Evolutionary conservation across 1,140 invertebrate genomes (phyloP).

Genomic region (Lysiphlebus fabarum): DNA sequence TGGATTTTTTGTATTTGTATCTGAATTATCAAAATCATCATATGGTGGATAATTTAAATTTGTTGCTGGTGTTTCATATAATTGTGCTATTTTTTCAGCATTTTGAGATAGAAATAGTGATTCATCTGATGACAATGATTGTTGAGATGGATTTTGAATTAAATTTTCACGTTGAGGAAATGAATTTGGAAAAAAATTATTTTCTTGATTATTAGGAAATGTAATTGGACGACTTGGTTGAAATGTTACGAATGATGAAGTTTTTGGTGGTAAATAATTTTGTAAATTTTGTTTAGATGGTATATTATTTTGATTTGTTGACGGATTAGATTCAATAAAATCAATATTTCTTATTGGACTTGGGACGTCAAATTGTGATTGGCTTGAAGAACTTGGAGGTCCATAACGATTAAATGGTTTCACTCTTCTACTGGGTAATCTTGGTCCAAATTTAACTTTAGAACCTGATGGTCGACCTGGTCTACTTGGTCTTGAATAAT

Average conservation of each 20-base stretch:
- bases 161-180: conserved; percentile 31
- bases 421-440: conserved; percentile 28
- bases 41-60: conserved; percentile 44
- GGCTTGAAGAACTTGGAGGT: conserved; percentile 26
- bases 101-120: conserved; percentile 46
- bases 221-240: conserved; percentile 15
- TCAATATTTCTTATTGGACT: conserved; percentile 37
- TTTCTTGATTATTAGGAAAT: conserved; percentile 2
- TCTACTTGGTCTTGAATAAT: conserved; percentile 32
- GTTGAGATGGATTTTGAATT: conserved; percentile 22
- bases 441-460: conserved; percentile 19
- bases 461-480: conserved; percentile 13
- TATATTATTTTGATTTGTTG: conserved; percentile 47
- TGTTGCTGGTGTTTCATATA: conserved; percentile 41
- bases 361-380: conserved; percentile 31
- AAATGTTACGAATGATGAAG: conserved; percentile 30
- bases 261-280: conserved; percentile 46
- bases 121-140: conserved; percentile 46
- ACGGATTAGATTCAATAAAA: conserved; percentile 39
- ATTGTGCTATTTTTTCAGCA: conserved; percentile 46
- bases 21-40: conserved; percentile 25
- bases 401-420: conserved; percentile 45
- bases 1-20: neutral
- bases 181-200: neutral
- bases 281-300: conserved; percentile 45